phyloP scores from a whole-genome alignment of 1,140 invertebrate genomes.

The Dendrolimus punctatus region DNA sequence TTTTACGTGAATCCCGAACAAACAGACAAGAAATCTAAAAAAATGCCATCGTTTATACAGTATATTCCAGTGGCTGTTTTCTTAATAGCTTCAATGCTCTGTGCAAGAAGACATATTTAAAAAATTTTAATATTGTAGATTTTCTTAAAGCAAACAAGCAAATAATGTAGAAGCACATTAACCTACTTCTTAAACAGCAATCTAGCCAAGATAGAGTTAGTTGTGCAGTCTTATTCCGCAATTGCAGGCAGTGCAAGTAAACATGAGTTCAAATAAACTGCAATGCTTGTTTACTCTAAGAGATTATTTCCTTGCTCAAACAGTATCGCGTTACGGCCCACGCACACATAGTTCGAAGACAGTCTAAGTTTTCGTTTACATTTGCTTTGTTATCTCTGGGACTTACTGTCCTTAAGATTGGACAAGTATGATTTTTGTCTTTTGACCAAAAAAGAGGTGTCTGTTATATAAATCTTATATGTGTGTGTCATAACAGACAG shows the following conservation, averaged over 20 bases:
- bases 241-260: conserved; percentile 25
- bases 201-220: not conserved
- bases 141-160: too few species aligned
- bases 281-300: conserved; percentile 41
- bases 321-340: conserved; percentile 30
- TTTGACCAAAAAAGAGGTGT: not conserved
- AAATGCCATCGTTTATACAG: too few species aligned
- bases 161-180: conserved; percentile 1
- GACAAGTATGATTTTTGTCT: not conserved
- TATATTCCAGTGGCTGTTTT: too few species aligned
- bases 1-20: too few species aligned
- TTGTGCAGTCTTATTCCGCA: not conserved
- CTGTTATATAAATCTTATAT: too few species aligned
- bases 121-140: too few species aligned
- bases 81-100: too few species aligned
- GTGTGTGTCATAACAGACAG: too few species aligned
- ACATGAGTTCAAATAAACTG: conserved; percentile 36
- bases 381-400: conserved; percentile 28
- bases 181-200: conserved; percentile 2
- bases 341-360: conserved; percentile 23
- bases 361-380: conserved; percentile 32
- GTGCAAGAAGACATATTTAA: too few species aligned
- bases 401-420: conserved; percentile 12
- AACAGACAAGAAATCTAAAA: too few species aligned
- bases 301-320: conserved; percentile 48